Evolutionary conservation across 2,797 vertebrate genomes (phyloP).

Genomic region (Pelodytes ibericus): DNA sequence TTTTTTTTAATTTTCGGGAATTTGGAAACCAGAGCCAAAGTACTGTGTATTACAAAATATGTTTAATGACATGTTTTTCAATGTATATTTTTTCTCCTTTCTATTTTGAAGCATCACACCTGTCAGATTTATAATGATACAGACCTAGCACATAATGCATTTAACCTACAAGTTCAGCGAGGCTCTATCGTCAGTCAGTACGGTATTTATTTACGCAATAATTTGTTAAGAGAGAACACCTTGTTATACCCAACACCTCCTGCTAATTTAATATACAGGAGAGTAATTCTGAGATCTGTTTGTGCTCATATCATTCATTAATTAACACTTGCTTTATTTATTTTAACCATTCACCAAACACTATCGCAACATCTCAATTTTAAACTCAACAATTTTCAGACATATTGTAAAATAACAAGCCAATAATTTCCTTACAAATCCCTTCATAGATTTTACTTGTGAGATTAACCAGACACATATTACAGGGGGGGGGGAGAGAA

Average conservation of each 20-base stretch:
- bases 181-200: constrained; percentile 48
- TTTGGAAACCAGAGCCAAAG: constrained; percentile 64
- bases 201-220: constrained; percentile 63
- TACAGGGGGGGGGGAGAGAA: background rate
- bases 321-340: constrained; percentile 38
- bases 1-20: constrained; percentile 63
- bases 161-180: constrained; percentile 60
- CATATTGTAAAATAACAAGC: constrained; percentile 31
- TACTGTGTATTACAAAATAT: constrained; percentile 62
- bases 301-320: constrained; percentile 61
- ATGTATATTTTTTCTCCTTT: constrained; percentile 55
- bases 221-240: constrained; percentile 46
- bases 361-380: constrained; percentile 10
- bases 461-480: constrained; percentile 21
- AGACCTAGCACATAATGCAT: constrained; percentile 61
- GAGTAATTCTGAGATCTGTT: constrained; percentile 52
- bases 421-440: constrained; percentile 35
- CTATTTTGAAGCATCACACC: constrained; percentile 47
- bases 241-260: constrained; percentile 57
- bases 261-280: constrained; percentile 48
- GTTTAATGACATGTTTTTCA: constrained; percentile 58
- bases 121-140: constrained; percentile 58
- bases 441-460: constrained; percentile 1
- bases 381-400: constrained; percentile 19
- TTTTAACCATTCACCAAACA: constrained; percentile 34